Base-by-base conservation (phyloP, 35 echinoderm and acorn worm genomes). In the Apostichopus japonicus region DNA sequence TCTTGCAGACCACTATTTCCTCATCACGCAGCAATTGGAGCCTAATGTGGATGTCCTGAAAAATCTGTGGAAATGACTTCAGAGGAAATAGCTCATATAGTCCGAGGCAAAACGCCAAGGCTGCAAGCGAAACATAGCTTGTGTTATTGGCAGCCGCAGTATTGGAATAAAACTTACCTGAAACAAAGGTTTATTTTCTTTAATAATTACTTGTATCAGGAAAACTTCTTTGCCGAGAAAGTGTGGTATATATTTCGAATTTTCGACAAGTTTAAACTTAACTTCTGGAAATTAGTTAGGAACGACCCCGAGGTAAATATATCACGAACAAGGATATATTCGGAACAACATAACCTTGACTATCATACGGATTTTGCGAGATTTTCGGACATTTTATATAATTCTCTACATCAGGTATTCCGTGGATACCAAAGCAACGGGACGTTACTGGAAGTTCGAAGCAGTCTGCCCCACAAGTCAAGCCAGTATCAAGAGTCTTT, bases 11-110 rank as follows among this genome's bases (percentile, higher is more conserved):
- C 76, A 72, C 76, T 24, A 77, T 91, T 91, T 91, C 90, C 90
- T 79, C 79, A 79, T 13, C 61, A 79, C 76, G 52, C 11, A 78
- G 77, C 90, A 78, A 77, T 91, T 78, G 72, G 77, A 91, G 90
- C 72, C 90, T 91, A 91, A 91, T 91, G 90, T 91, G 90, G 90
- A 91, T 79, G 90, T 91, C 90, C 90, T 91, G 90, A 91, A 94
- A 94, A 79, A 86, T 86, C 92, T 24, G 84, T 93, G 92, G 92
- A 93, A 93, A 94, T 94, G 93, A 94, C 93, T 90, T 89, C 93
- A 94, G 87, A 94, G 93, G 93, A 94, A 94, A 90, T 90, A 79
- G 24, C 78, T 90, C 72, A 79, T 94, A 77, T 77, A 90, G 93
- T 72, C 87, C 86, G 84, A 83, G 86, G 71, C 90, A 78, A 59